Evolutionary conservation across 37 sponge, comb jelly and placozoan species (phyloP), one percentile per base, ranked within the genome.

Genomic region (Spongilla lacustris): DNA sequence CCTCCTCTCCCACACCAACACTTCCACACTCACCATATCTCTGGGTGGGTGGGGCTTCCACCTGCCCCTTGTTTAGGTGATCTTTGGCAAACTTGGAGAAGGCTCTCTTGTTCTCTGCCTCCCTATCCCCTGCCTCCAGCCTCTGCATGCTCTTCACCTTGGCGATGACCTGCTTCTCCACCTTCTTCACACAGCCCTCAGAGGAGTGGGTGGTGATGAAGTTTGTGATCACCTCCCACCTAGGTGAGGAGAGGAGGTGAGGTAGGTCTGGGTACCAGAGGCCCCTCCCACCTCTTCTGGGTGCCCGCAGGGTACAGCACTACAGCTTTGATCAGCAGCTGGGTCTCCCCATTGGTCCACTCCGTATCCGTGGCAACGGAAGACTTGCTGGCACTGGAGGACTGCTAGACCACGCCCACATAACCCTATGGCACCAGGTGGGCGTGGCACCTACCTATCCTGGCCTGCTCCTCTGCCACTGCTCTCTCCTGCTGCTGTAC

Each of bases 311-410:
- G 99, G 68, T 88, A 91, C 31, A 91, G 70, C 28, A 81, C 91
- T 3, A 98, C 99, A 26, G 95, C 99, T 73, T 98, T 98, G 2
- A 98, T 90, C n/a, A 98, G 82, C 30, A 98, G 77, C 68, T 94
- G 85, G 26, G 86, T 82, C 37, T 98, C 97, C 36, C 92, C 94
- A 24, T 74, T 29, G 35, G 74, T 77, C 97, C 97, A 96, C 4
- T 67, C 75, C 17, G 70, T 71, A 27, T 21, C 36, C 25, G 49
- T 23, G 26, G 28, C 46, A 23, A 11, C 46, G 1, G 27, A 10
- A 46, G 46, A 46, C 46, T 46, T 46, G 46, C 24, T 37, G 28
- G 26, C n/a, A n/a, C n/a, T 25, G 9, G 46, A 4, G 8, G 46
- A 46, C 46, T 46, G 46, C 46, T 46, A 8, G 46, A 46, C 4